Evolutionary conservation across 2,888 invertebrate species (phyloP), one percentile per base, ranked within the genome.

Genomic region (Orthosia gothica): DNA sequence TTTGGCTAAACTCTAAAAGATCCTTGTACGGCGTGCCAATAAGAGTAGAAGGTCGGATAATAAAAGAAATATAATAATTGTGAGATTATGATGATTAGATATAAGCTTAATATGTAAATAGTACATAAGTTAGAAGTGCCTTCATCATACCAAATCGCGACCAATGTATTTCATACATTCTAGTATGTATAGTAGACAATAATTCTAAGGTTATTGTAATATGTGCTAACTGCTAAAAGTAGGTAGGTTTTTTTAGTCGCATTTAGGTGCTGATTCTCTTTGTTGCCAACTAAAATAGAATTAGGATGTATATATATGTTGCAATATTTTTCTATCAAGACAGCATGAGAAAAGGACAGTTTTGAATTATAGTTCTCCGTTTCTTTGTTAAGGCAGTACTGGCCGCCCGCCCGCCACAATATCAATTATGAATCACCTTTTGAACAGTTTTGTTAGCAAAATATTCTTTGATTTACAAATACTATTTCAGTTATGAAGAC

Each of bases 101-200:
- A 45, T 79, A 69, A 68, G 49, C 58, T 20, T n/a, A 47, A 32
- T 70, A 58, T 58, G 16, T 70, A 26, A 80, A 63, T 55, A 62
- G 5, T 55, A 45, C 12, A 32, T 79, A 79, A 70, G 65, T 63
- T 63, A 67, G 4, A 75, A 69, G 87, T 87, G 80, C 87, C 82
- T 86, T 87, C 79, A 62, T 74, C 65, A 82, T 78, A 79, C 81
- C 82, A 87, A 83, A 88, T 76, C n/a, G 64, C 61, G 81, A 87
- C 87, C 85, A 87, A 87, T 87, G 61, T 87, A 76, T 75, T 79
- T 58, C 11, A 68, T 77, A 76, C 18, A 79, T 69, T 12, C 67
- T 54, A 72, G 55, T 61, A 57, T 74, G 16, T 69, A 54, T 61
- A 52, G 20, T 73, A 83, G 45, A 79, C 61, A 71, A 62, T 77